These are phyloP conservation scores for Dynastes grantii DNA, from an alignment of 2,888 invertebrate species.

Conservation along the genomic window DNA sequence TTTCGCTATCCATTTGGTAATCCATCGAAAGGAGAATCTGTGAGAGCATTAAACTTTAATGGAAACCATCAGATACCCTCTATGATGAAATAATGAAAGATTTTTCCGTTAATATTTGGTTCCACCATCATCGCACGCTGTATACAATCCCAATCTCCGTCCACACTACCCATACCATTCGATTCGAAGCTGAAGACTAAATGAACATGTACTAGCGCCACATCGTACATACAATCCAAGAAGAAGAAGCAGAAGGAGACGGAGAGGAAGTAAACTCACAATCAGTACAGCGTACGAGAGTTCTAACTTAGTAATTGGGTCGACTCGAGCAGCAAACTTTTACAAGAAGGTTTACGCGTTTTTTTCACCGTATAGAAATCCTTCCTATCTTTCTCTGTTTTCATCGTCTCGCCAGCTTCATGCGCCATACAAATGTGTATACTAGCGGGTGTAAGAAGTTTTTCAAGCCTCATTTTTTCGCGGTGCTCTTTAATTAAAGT, in stretches of 20 bases:
- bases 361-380: constrained; percentile 4
- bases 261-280: constrained; percentile 22
- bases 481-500: constrained; percentile 34
- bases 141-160: too few relatives aligned
- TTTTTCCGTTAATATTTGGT: too few relatives aligned
- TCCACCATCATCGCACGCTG: too few relatives aligned
- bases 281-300: constrained; percentile 33
- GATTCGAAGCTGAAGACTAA: too few relatives aligned
- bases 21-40: too few relatives aligned
- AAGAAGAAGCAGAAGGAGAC: neutral
- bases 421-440: neutral
- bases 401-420: neutral
- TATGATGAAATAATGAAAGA: too few relatives aligned
- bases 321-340: constrained; percentile 31
- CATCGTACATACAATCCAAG: neutral
- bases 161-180: too few relatives aligned
- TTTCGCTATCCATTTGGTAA: too few relatives aligned
- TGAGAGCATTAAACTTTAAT: too few relatives aligned
- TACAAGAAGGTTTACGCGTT: constrained; percentile 39
- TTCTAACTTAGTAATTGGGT: constrained; percentile 44
- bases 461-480: constrained; percentile 38
- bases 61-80: too few relatives aligned
- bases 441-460: constrained; percentile 24
- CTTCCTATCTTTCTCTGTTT: neutral
- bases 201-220: neutral